Evolutionary conservation across 2,113 vertebrate species (phyloP), one percentile per base, ranked within the genome.

Genomic region (Nerophis ophidion): DNA sequence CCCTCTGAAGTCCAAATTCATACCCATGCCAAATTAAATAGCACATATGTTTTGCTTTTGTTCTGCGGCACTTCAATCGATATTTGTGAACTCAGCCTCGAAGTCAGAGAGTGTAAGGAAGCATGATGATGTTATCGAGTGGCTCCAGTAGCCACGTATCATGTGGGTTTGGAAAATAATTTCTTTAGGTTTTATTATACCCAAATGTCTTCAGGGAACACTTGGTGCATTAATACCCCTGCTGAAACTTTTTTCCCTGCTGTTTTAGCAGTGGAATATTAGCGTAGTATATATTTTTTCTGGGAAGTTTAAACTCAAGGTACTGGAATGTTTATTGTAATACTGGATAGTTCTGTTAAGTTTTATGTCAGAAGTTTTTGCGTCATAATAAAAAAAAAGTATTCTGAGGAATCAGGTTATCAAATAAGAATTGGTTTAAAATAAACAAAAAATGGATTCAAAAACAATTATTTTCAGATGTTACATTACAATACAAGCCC

Each of bases 71-170:
- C 56, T 70, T 64, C 63, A 55, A 45, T 77, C 66, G 51, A 78
- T 85, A 66, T 66, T 76, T 66, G 68, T 14, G 45, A 69, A 58
- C 40, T 72, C 70, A 17, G 48, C 66, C 76, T 79, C 61, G 69
- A 71, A 83, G 74, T 63, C 72, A 63, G 65, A 66, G 38, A 66
- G 38, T 12, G 69, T 64, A 56, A 73, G 65, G 59, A 71, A 66
- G 71, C 74, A 69, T 74, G 72, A 68, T 70, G 77, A 84, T 80
- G 62, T 72, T 81, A 81, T 81, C 81, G 61, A 68, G 73, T 60
- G 61, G 61, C 64, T 81, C 16, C 65, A 52, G 71, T 72, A 66
- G 75, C 58, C 59, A 60, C 38, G 50, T 61, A 65, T 74, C 63
- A 66, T 65, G 66, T 63, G 80, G 68, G 69, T 60, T 75, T 72